Evolutionary conservation across 1,140 invertebrate genomes (phyloP), one percentile per base, ranked within the genome.

Genomic region (Leptinotarsa texana): DNA sequence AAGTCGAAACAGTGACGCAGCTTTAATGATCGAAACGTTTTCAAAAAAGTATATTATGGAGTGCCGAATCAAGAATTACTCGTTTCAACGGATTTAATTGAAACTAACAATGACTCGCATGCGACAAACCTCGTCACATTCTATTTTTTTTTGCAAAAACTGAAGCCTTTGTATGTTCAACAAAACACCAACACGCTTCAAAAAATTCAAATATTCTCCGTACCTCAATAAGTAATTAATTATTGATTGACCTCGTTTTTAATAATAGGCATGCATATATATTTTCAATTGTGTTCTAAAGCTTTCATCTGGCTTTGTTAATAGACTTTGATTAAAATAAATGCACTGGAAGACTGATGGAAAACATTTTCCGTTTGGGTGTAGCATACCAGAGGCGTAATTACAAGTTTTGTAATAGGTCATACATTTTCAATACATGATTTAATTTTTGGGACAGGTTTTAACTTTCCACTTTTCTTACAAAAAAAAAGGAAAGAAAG

Each of bases 301-400:
- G 51, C 51, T 57, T 57, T 15, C n/a, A 57, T 57, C 1, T 57
- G n/a, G 51, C 51, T 57, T 57, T 57, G 51, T 57, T 57, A 57
- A 57, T 57, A 57, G 51, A 57, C 51, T 57, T 18, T 57, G 51
- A 57, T 57, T 57, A 57, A 57, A 57, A 57, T 57, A 57, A 57
- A 57, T 57, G 51, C 15, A 57, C 51, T 57, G 51, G 51, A 57
- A 57, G 51, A 57, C 17, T 15, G 51, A 57, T 57, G 17, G 51
- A 57, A 57, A 57, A 57, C n/a, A 57, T 57, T 57, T 57, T 57
- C 51, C 15, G 51, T 57, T 57, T 4, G 51, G n/a, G 11, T 42
- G 8, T 42, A 42, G 8, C 33, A 42, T 42, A 42, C 8, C 33
- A 42, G 33, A 11, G 33, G 33, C 33, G 11, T 42, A 42, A 42